phyloP scores from a whole-genome alignment of 1,140 invertebrate genomes.

The Pantala flavescens region DNA sequence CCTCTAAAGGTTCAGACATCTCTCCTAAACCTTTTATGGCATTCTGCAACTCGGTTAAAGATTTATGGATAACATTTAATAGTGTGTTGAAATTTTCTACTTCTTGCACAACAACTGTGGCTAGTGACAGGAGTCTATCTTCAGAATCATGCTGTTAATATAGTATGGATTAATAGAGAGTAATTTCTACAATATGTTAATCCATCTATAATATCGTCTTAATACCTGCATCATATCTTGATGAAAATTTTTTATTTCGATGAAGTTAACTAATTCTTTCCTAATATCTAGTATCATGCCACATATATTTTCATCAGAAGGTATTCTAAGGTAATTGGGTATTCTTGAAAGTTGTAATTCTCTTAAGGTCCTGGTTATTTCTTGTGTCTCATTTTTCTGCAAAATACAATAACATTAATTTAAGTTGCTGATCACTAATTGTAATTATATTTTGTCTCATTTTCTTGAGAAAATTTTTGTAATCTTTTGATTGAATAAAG shows the following conservation, averaged over 20 bases:
- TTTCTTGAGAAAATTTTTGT: too few relatives aligned
- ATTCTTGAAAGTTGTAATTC: slow-evolving; percentile 57
- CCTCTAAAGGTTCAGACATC: slow-evolving; percentile 78
- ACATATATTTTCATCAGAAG: slow-evolving; percentile 61
- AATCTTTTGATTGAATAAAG: too few relatives aligned
- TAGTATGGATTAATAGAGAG: not conserved
- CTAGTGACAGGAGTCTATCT: slow-evolving; percentile 62
- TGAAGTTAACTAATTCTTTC: slow-evolving; percentile 37
- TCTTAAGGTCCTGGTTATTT: slow-evolving; percentile 56
- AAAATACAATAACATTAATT: slow-evolving; percentile 24
- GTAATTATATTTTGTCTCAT: too few relatives aligned
- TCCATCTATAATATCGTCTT: too few relatives aligned
- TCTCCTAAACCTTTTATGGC: slow-evolving; percentile 76
- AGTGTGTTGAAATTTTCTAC: slow-evolving; percentile 75
- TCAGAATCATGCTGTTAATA: slow-evolving; percentile 47
- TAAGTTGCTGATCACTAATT: too few relatives aligned
- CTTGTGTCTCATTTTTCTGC: slow-evolving; percentile 59
- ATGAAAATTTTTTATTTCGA: not conserved
- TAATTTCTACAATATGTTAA: too few relatives aligned
- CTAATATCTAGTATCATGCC: slow-evolving; percentile 55
- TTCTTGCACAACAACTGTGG: slow-evolving; percentile 75
- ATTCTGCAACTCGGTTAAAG: slow-evolving; percentile 63
- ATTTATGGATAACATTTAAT: slow-evolving; percentile 54
- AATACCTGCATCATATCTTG: too few relatives aligned
- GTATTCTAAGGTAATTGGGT: slow-evolving; percentile 46